Conservation (phyloP, 2,113 vertebrate genomes). For the Albula goreensis region DNA sequence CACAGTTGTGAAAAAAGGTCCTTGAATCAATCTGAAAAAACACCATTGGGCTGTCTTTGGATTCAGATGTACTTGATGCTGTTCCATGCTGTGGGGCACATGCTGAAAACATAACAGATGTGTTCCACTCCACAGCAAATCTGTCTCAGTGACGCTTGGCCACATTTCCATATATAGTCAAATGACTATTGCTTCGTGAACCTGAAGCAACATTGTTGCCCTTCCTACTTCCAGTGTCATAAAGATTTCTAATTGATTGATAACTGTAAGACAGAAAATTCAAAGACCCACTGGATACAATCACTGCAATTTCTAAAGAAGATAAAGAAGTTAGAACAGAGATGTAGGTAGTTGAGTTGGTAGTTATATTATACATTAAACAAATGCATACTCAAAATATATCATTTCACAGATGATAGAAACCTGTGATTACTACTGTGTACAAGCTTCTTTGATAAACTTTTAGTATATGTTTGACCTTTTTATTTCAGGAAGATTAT, state of each 20-base stretch:
- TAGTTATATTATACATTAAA: too few relatives aligned
- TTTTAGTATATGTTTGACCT: too few relatives aligned
- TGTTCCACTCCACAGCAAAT: not conserved
- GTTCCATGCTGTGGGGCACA: not conserved
- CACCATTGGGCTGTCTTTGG: not conserved
- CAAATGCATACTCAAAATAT: too few relatives aligned
- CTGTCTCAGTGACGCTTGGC: not conserved
- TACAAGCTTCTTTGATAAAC: too few relatives aligned
- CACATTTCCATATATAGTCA: not conserved
- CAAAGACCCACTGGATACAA: not conserved
- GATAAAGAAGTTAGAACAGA: too few relatives aligned
- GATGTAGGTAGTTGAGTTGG: too few relatives aligned
- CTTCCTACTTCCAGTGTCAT: not conserved
- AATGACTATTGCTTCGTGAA: not conserved
- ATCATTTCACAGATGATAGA: too few relatives aligned
- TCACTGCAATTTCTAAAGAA: not conserved
- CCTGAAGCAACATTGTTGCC: not conserved
- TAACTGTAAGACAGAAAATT: not conserved
- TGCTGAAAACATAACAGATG: not conserved
- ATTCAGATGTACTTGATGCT: too few relatives aligned
- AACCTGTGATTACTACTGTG: too few relatives aligned
- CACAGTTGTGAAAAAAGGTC: conserved; percentile 25
- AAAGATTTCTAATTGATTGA: not conserved
- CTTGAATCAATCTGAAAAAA: not conserved
- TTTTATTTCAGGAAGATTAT: too few relatives aligned